Evolutionary conservation across 1,140 invertebrate species (phyloP), one percentile per base, ranked within the genome.

Genomic region (Anoplophora glabripennis): DNA sequence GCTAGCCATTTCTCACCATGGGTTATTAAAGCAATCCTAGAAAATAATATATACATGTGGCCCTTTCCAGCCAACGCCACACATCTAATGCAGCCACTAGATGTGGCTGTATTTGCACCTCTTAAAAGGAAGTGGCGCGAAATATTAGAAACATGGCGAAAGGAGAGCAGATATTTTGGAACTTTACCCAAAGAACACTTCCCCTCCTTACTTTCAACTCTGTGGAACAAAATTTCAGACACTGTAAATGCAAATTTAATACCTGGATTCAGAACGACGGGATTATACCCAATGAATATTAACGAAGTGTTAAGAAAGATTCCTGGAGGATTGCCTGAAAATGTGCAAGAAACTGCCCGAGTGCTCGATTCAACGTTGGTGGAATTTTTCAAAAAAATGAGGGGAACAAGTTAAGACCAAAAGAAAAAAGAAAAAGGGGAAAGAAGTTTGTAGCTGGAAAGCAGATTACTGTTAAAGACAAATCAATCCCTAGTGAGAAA

Each of bases 31-130:
- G 40, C 36, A 54, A 14, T 14, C 40, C 15, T 28, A 45, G 52
- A 54, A 40, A 54, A 54, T 28, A 42, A 54, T 44, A 54, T 54
- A 5, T 47, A 12, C n/a, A 18, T 17, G 21, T 17, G 14, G 2
- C 45, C 14, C n/a, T 47, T 47, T 17, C 48, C 49, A 46, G 57
- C 60, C 40, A 65, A 69, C 46, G 47, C 57, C 28, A 67, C 67
- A n/a, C 62, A 69, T 46, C 62, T 70, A 47, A 14, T 70, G 38
- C 68, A 70, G 51, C 68, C 68, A 5, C 35, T 65, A 10, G 61
- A 70, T 51, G 65, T 69, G 15, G 42, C 59, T 41, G 60, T 67
- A 58, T 12, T 28, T 28, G 21, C 21, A 28, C 21, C 21, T 5
- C 5, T 28, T 28, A 28, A 28, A 28, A 28, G 21, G 21, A 28